Evolutionary conservation across 2,113 vertebrate genomes (phyloP).

Genomic region (Willisornis vidua): DNA sequence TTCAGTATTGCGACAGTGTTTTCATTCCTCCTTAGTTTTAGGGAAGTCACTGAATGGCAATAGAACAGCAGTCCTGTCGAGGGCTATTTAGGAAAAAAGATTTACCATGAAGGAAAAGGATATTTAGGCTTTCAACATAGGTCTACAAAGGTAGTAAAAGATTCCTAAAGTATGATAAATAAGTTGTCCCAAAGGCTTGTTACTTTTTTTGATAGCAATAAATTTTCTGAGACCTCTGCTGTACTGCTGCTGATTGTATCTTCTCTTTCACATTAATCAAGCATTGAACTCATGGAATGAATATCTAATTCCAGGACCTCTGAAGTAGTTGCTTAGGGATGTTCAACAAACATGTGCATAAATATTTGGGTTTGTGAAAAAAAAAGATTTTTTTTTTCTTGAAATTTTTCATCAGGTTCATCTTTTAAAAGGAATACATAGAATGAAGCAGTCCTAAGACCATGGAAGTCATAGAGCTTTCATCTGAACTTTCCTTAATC

Average conservation of each 20-base stretch:
- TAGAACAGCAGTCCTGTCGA: neutral
- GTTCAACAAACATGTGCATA: neutral
- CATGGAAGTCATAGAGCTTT: neutral
- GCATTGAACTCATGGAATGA: neutral
- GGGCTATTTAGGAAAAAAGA: neutral
- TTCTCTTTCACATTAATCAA: neutral
- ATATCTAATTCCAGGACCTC: neutral
- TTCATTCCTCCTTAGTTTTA: neutral
- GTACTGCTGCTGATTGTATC: neutral
- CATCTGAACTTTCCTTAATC: neutral
- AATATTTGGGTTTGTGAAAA: neutral
- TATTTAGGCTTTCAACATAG: neutral
- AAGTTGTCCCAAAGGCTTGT: neutral
- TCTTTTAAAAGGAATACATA: neutral
- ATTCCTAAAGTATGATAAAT: neutral
- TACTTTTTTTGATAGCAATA: neutral
- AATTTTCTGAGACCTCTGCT: neutral
- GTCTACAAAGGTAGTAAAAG: neutral
- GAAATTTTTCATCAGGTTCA: neutral
- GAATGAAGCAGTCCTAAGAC: neutral
- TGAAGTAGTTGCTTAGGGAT: neutral
- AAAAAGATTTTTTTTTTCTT: neutral
- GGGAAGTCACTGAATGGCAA: slow-evolving; percentile 30
- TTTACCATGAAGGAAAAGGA: neutral
- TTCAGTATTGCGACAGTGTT: neutral